Conservation (phyloP, 1,140 invertebrate species). For the Hyposmocoma kahamanoa region DNA sequence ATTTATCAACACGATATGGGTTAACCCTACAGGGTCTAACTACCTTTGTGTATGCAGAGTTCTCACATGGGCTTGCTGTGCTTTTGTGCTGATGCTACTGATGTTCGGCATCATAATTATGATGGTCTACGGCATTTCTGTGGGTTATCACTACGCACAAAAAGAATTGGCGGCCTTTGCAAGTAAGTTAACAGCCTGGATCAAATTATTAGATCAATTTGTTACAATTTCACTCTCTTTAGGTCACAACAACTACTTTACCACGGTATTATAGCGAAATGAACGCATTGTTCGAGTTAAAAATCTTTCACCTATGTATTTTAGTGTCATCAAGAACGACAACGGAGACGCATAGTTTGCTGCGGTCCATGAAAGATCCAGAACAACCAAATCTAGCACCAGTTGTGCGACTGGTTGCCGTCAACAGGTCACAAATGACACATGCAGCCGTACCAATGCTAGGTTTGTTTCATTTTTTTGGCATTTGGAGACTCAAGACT, state of each 20-base stretch:
- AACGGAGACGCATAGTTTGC: conserved; percentile 21
- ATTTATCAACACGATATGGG: no score
- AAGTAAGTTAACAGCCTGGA: conserved; percentile 44
- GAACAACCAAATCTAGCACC: conserved; percentile 23
- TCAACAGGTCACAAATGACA: conserved; percentile 43
- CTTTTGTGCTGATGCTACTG: conserved; percentile 49
- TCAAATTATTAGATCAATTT: no score
- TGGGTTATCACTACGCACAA: conserved; percentile 61
- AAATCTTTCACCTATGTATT: no score
- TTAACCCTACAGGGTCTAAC: no score
- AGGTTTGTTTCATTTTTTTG: no score
- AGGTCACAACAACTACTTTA: no score
- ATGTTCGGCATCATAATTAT: conserved; percentile 50
- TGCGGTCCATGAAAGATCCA: conserved; percentile 22
- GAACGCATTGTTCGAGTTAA: no score
- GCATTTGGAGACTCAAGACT: no score
- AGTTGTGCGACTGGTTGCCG: conserved; percentile 55
- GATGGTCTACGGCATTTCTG: conserved; percentile 57
- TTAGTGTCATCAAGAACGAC: conserved; percentile 52
- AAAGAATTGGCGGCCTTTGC: conserved; percentile 57
- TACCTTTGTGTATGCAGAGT: conserved; percentile 31
- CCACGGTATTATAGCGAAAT: no score
- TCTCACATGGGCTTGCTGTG: conserved; percentile 57
- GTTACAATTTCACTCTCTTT: no score
- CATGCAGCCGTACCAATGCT: conserved; percentile 42